phyloP scores from a whole-genome alignment of 2,888 invertebrate genomes.

The Laothoe populi region DNA sequence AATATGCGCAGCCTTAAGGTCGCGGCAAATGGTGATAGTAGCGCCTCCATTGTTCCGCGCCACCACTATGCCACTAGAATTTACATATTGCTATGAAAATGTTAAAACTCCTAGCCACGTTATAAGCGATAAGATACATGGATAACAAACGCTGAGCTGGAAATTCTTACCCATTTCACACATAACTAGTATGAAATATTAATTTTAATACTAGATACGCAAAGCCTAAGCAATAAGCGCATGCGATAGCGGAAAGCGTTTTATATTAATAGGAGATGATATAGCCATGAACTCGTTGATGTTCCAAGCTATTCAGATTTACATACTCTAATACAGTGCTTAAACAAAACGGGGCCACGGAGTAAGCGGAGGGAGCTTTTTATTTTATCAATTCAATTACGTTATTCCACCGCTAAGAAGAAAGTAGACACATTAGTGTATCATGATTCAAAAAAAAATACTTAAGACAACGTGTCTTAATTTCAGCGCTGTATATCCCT shows the following conservation, averaged over 20 bases:
- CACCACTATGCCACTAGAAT: constrained; percentile 22
- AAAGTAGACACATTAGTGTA: too few relatives aligned
- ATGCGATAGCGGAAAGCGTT: neutral
- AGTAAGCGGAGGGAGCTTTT: neutral
- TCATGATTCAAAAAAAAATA: too few relatives aligned
- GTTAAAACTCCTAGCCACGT: too few relatives aligned
- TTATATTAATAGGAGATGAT: neutral
- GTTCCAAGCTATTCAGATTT: constrained; percentile 17
- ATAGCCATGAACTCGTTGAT: constrained; percentile 7
- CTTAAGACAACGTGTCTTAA: too few relatives aligned
- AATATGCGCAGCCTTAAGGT: neutral
- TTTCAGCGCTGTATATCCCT: too few relatives aligned
- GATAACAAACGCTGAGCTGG: neutral
- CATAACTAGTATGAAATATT: neutral
- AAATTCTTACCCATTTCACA: neutral
- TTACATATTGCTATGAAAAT: constrained; percentile 27
- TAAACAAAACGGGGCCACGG: constrained; percentile 6
- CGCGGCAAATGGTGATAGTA: neutral
- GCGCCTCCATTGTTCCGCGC: neutral
- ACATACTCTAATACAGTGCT: constrained; percentile 24
- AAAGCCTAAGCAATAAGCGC: neutral
- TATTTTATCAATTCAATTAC: neutral
- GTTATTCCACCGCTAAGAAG: too few relatives aligned
- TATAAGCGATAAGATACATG: too few relatives aligned
- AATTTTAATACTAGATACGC: neutral